Evolutionary conservation across 1,140 invertebrate genomes (phyloP), one percentile per base, ranked within the genome.

Genomic region (Drosophila ironensis): DNA sequence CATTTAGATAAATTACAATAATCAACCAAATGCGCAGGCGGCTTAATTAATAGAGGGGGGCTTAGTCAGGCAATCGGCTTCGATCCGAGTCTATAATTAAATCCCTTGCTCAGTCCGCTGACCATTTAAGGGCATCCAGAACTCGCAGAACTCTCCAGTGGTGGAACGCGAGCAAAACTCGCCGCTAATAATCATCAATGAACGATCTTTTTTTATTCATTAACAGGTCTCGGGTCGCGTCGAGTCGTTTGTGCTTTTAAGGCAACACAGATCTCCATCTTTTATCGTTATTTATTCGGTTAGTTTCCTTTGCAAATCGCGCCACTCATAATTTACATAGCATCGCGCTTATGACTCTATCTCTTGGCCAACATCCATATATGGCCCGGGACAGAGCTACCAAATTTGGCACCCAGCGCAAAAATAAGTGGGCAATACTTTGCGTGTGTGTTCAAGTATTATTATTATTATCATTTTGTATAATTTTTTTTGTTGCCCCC

Each of bases 131-230:
- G 80, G 80, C 71, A 81, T 59, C 28, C 42, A 20, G 46, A 33
- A 22, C 46, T 46, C 25, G 54, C n/a, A 24, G 27, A 40, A 17
- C 56, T 24, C 22, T 9, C 8, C 4, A 67, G 50, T 51, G 61
- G 60, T 51, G 51, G 57, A 64, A 64, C 42, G 57, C 48, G 51
- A 59, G 41, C 61, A 52, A 4, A 12, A 4, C 42, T 64, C 61
- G 72, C 76, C 82, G 82, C 77, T 74, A 73, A 74, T 84, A 73
- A 82, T 82, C 86, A 82, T 84, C 80, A 84, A 84, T 84, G 80
- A 80, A 86, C 52, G 74, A 86, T 86, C 74, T 71, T 71, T 71
- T 71, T 78, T 64, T 72, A 78, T 84, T 84, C 80, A 84, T 86
- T 84, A 84, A 84, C 80, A 86, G 67, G 70, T 84, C 33, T 14